A percentile compares a stretch with the other conserved stretches of the same genome.
phyloP scores from a whole-genome alignment of 92 coral and sea anemone genomes.

The Zoanthus sociatus region DNA sequence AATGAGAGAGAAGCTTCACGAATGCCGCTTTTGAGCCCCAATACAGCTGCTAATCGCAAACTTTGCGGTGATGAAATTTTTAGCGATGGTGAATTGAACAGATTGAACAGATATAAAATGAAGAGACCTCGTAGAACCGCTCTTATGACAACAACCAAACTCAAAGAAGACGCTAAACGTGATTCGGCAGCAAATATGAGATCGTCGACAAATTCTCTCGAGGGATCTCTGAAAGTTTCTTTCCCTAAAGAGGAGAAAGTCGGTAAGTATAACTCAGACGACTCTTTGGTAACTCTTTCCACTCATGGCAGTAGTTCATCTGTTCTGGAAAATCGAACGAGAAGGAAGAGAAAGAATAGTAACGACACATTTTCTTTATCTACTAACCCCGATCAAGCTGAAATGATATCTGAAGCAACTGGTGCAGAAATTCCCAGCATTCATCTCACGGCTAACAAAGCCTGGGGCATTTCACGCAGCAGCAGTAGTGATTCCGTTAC shows the following conservation, averaged over 20 bases:
- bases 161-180: not conserved
- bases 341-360: not conserved
- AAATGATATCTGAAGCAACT: not conserved
- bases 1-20: conserved; percentile 7
- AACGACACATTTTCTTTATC: not conserved
- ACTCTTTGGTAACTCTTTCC: not conserved
- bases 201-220: not conserved
- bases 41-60: conserved; percentile 21
- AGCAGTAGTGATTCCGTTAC: not conserved
- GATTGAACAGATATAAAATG: conserved; percentile 13
- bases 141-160: not conserved
- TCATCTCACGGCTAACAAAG: not conserved
- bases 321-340: not conserved
- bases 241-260: not conserved
- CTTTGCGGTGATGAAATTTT: conserved; percentile 28
- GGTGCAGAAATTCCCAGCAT: not conserved
- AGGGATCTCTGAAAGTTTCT: not conserved
- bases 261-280: not conserved
- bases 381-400: not conserved
- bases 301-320: not conserved
- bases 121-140: conserved; percentile 23
- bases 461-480: not conserved
- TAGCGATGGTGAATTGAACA: conserved; percentile 11
- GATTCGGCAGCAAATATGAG: not conserved
- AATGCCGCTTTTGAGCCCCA: conserved; percentile 33